Conservation (phyloP, 2,888 invertebrate species). For the Anoplius nigerrimus region DNA sequence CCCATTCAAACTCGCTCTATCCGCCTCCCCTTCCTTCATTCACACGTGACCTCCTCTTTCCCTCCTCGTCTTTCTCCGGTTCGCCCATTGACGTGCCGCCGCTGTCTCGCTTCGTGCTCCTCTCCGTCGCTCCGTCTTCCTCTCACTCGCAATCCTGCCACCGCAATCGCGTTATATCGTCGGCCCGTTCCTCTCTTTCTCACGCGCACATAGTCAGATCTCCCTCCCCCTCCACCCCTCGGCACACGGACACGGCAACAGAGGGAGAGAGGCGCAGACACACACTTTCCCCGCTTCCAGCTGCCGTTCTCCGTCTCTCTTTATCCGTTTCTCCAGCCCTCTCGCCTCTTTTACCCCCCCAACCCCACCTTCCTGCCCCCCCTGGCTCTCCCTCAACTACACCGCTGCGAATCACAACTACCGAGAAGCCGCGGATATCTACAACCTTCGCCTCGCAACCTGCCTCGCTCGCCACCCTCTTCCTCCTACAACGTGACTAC, state of each 20-base stretch:
- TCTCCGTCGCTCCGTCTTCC: conserved; percentile 27
- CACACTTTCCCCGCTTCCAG: background rate
- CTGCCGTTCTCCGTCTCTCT: conserved; percentile 25
- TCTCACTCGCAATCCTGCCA: conserved; percentile 14
- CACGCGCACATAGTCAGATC: background rate
- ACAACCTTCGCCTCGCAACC: conserved; percentile 33
- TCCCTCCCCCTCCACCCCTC: no score
- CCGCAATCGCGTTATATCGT: conserved; percentile 35
- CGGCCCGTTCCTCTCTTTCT: conserved; percentile 28
- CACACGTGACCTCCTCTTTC: conserved; percentile 54
- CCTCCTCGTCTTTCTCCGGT: conserved; percentile 28
- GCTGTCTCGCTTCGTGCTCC: conserved; percentile 44
- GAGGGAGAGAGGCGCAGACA: no score
- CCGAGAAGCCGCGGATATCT: conserved; percentile 32
- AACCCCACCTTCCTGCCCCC: conserved; percentile 6
- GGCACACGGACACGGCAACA: no score
- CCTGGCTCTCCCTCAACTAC: background rate
- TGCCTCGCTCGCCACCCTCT: conserved; percentile 21
- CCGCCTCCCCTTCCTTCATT: conserved; percentile 58
- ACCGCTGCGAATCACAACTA: conserved; percentile 8
- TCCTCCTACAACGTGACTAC: background rate
- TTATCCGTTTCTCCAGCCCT: conserved; percentile 32
- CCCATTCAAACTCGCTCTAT: conserved; percentile 55
- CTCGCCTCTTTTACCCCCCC: conserved; percentile 39
- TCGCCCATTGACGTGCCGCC: conserved; percentile 63